Percentiles rank a stretch among this genome's conserved stretches.
These are phyloP conservation scores for Peromyscus attwateri DNA, from an alignment of 2,797 vertebrate genomes.

Conservation along the genomic window DNA sequence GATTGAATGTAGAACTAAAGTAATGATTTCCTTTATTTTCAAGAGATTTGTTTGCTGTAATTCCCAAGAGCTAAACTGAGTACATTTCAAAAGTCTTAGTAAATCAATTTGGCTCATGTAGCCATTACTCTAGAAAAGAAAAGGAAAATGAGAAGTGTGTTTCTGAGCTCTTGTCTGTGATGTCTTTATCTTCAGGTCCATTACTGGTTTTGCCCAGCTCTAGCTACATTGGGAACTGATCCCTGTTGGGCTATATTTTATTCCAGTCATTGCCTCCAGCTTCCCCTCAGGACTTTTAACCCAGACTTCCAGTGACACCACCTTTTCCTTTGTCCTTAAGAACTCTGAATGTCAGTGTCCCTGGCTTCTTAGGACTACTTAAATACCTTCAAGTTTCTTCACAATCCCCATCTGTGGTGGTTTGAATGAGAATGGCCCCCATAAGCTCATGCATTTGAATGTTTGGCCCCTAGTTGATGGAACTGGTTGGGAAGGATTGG, in stretches of 20 bases:
- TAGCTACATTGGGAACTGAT: background rate
- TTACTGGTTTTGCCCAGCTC: background rate
- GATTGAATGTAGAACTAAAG: constrained; percentile 34
- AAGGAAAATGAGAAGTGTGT: constrained; percentile 1
- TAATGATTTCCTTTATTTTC: constrained; percentile 57
- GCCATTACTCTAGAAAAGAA: constrained; percentile 39
- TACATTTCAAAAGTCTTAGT: constrained; percentile 39
- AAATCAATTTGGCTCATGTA: constrained; percentile 50
- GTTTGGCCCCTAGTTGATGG: background rate
- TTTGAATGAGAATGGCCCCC: background rate
- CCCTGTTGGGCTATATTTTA: background rate
- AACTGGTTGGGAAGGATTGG: background rate
- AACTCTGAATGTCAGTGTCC: background rate
- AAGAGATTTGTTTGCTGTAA: background rate
- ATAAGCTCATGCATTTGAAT: background rate
- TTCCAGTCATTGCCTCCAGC: background rate
- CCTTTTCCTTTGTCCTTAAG: background rate
- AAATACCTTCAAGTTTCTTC: background rate
- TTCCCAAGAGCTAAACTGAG: constrained; percentile 20
- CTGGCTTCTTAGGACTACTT: background rate
- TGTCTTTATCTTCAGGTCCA: background rate
- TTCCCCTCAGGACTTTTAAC: background rate
- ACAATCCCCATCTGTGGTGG: background rate
- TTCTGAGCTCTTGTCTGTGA: background rate
- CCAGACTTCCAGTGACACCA: background rate